These are phyloP conservation scores for Notodromas monacha DNA, from an alignment of 2,888 invertebrate species.

Conservation along the genomic window DNA sequence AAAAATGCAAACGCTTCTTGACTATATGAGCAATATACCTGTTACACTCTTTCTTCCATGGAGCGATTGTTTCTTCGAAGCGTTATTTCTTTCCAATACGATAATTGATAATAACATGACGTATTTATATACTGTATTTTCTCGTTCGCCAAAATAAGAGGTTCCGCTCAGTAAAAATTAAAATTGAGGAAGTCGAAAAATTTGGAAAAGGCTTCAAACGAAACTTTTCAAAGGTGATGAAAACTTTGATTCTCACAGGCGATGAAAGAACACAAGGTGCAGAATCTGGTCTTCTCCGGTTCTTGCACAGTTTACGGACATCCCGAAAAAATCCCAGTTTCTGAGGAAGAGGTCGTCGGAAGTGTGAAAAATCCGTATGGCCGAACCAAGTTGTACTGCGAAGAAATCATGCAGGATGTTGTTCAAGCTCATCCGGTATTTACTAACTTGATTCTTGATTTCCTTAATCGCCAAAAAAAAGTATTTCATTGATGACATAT, in stretches of 20 bases:
- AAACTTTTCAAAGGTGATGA: too few relatives aligned
- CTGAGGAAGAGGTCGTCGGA: constrained; percentile 51
- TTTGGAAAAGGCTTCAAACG: too few relatives aligned
- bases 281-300: constrained; percentile 48
- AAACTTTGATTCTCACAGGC: constrained; percentile 24
- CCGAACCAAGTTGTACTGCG: constrained; percentile 66
- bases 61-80: too few relatives aligned
- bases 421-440: constrained; percentile 39
- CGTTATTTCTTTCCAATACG: too few relatives aligned
- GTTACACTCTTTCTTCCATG: too few relatives aligned
- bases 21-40: too few relatives aligned
- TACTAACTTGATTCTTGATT: background rate
- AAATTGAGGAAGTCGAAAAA: too few relatives aligned
- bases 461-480: background rate
- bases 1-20: too few relatives aligned
- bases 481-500: background rate
- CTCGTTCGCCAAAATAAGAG: too few relatives aligned
- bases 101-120: too few relatives aligned
- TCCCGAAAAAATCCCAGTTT: constrained; percentile 46
- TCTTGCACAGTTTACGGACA: constrained; percentile 79
- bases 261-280: constrained; percentile 37
- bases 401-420: constrained; percentile 64
- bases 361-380: constrained; percentile 67
- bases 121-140: too few relatives aligned
- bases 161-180: too few relatives aligned